Conservation (phyloP, 2,888 invertebrate species). For the Halictus ligatus region DNA sequence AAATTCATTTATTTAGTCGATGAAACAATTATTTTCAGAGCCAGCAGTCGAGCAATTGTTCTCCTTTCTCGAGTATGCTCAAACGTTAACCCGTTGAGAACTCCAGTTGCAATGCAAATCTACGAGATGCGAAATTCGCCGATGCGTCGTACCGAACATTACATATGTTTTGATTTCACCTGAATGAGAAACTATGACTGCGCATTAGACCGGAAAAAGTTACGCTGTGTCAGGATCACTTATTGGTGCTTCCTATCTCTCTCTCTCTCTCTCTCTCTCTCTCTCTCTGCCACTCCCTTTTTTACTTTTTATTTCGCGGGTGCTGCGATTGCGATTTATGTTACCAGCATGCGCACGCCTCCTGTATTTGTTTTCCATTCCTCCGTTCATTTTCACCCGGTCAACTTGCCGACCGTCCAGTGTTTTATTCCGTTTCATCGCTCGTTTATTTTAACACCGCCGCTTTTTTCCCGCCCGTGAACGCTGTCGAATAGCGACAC, state of each 20-base stretch:
- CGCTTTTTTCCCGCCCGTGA: slow-evolving; percentile 22
- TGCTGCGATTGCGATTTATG: slow-evolving; percentile 51
- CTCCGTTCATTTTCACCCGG: slow-evolving; percentile 45
- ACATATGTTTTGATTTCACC: slow-evolving; percentile 1
- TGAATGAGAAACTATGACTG: slow-evolving; percentile 22
- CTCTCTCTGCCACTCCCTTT: neutral
- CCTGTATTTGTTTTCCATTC: slow-evolving; percentile 46
- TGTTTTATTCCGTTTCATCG: slow-evolving; percentile 50
- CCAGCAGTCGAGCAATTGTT: neutral
- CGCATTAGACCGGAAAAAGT: slow-evolving; percentile 29
- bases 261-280: neutral
- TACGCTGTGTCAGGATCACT: slow-evolving; percentile 40
- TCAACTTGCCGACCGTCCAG: slow-evolving; percentile 20
- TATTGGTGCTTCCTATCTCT: neutral
- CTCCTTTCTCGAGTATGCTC: neutral
- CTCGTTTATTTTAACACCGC: slow-evolving; percentile 43
- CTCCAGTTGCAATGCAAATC: neutral
- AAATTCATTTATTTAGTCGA: neutral
- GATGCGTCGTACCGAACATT: neutral
- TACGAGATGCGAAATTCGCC: neutral
- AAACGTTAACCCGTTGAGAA: neutral
- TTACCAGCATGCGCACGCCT: slow-evolving; percentile 28
- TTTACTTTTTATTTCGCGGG: slow-evolving; percentile 27
- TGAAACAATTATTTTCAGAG: neutral
- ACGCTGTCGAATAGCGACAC: slow-evolving; percentile 1